Percentiles rank a stretch among this genome's conserved stretches.
These are phyloP conservation scores for Lepilemur ruficaudatus DNA, from an alignment of 2,797 vertebrate genomes.

Conservation along the genomic window DNA sequence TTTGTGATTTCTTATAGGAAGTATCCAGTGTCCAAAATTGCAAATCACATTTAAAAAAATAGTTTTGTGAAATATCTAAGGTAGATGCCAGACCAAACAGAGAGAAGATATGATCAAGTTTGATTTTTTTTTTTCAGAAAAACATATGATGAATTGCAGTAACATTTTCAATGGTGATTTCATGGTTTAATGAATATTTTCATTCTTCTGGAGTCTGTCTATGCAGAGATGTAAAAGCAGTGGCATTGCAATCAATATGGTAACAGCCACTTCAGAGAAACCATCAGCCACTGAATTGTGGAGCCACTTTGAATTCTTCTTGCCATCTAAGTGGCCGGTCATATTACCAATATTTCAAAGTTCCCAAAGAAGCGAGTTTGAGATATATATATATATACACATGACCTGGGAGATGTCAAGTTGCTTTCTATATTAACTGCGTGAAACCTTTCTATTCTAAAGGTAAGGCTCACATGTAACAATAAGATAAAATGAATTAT, in stretches of 20 bases:
- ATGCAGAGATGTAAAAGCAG: background rate
- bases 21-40: slow-evolving; percentile 63
- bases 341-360: background rate
- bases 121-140: background rate
- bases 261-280: background rate
- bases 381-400: background rate
- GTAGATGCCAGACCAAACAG: slow-evolving; percentile 63
- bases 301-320: background rate
- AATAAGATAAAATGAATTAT: background rate
- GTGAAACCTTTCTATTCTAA: background rate
- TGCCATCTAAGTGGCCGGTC: background rate
- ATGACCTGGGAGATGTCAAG: background rate
- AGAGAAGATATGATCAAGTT: slow-evolving; percentile 42
- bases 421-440: background rate
- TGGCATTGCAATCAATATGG: background rate
- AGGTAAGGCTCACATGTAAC: background rate
- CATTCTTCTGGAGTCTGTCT: background rate
- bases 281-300: background rate
- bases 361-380: background rate
- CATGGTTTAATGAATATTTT: slow-evolving; percentile 18
- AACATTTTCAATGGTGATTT: slow-evolving; percentile 39
- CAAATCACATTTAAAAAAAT: slow-evolving; percentile 66
- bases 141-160: slow-evolving; percentile 36
- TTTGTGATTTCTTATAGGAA: slow-evolving; percentile 60
- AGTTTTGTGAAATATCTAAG: slow-evolving; percentile 66